Evolutionary conservation across 1,140 invertebrate species (phyloP).

Genomic region (Drosophila carrolli): DNA sequence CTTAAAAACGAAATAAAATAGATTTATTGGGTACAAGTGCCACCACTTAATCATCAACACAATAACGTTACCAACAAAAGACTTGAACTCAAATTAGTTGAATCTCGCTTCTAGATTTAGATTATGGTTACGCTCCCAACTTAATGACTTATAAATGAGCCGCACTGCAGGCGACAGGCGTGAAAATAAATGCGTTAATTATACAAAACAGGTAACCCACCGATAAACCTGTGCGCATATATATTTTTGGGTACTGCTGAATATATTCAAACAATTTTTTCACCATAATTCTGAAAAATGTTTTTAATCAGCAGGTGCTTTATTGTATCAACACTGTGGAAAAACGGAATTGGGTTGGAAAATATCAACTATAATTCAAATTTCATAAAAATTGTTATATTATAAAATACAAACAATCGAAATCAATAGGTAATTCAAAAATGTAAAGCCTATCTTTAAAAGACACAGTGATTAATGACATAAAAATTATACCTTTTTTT

Average conservation of each 20-base stretch:
- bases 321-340: neutral
- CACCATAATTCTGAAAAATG: conserved; percentile 35
- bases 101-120: conserved; percentile 7
- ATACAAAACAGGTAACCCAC: conserved; percentile 32
- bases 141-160: conserved; percentile 46
- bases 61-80: conserved; percentile 26
- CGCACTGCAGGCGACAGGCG: conserved; percentile 44
- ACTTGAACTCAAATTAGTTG: conserved; percentile 14
- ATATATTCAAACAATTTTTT: conserved; percentile 5
- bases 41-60: conserved; percentile 45
- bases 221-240: neutral
- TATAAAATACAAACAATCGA: neutral
- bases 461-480: too few species aligned
- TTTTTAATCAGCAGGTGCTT: conserved; percentile 4
- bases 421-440: too few species aligned
- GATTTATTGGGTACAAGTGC: conserved; percentile 53
- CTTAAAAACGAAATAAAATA: conserved; percentile 1
- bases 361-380: too few species aligned
- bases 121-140: conserved; percentile 16
- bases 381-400: neutral
- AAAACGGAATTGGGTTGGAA: neutral
- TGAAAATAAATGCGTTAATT: conserved; percentile 54
- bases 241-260: neutral
- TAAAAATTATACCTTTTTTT: neutral
- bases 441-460: too few species aligned